Percentiles rank a stretch among this genome's conserved stretches.
Evolutionary conservation across 2,797 vertebrate species (phyloP).

Genomic region (Fistularia commersonii): DNA sequence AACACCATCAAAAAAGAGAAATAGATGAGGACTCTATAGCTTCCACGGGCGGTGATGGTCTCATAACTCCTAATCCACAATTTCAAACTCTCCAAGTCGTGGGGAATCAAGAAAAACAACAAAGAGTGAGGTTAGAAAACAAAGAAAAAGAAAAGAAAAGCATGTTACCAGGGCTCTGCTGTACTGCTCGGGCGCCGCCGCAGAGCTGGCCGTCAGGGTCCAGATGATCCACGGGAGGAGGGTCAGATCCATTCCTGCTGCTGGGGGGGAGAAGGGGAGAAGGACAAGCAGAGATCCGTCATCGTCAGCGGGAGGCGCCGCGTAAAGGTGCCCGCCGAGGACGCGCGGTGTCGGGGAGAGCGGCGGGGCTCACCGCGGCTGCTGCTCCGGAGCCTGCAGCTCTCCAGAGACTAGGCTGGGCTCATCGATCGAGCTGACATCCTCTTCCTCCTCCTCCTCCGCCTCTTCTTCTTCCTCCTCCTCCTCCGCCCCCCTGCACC

Average conservation of each 20-base stretch:
- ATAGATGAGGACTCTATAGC: too few relatives aligned
- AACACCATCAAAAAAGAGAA: too few relatives aligned
- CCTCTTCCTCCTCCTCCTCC: slow-evolving; percentile 6
- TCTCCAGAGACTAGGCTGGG: slow-evolving; percentile 55
- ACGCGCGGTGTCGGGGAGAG: too few relatives aligned
- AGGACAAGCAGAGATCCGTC: neutral
- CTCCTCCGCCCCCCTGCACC: neutral
- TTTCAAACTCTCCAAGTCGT: too few relatives aligned
- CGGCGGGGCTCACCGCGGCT: slow-evolving; percentile 48
- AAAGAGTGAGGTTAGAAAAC: neutral
- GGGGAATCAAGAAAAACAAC: neutral
- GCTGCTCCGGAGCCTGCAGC: slow-evolving; percentile 16
- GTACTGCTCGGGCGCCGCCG: slow-evolving; percentile 49
- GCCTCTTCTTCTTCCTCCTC: neutral
- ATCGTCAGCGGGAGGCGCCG: too few relatives aligned
- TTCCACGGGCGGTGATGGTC: too few relatives aligned
- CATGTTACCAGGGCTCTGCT: slow-evolving; percentile 66
- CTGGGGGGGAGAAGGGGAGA: slow-evolving; percentile 7
- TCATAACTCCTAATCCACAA: too few relatives aligned
- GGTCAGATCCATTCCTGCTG: slow-evolving; percentile 40
- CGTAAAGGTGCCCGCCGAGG: too few relatives aligned
- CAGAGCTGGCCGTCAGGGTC: slow-evolving; percentile 26
- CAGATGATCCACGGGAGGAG: slow-evolving; percentile 36
- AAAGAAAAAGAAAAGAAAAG: neutral
- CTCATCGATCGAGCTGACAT: slow-evolving; percentile 40